Percentiles rank a stretch among this genome's conserved stretches.
Evolutionary conservation across 2,797 vertebrate species (phyloP).

Genomic region (Falco concolor): DNA sequence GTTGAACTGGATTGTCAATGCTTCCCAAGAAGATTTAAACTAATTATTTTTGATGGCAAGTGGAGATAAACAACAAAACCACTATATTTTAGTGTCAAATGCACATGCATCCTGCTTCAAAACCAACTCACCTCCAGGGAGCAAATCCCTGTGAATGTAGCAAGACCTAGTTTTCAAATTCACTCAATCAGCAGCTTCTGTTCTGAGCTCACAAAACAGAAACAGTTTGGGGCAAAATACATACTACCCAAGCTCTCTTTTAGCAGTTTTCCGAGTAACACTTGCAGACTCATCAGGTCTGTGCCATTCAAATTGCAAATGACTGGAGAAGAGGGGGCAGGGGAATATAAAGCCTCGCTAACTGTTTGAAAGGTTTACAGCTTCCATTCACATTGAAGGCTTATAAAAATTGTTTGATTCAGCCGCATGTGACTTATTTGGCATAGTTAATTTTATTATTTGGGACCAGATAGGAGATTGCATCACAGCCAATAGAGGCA

Average conservation of each 20-base stretch:
- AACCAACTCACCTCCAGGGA: background rate
- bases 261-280: background rate
- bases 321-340: background rate
- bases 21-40: background rate
- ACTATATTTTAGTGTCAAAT: background rate
- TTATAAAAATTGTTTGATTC: background rate
- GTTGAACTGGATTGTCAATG: background rate
- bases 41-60: background rate
- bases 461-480: background rate
- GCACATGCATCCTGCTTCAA: background rate
- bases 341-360: background rate
- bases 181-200: background rate
- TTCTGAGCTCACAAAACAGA: background rate
- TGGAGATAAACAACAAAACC: background rate
- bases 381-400: background rate
- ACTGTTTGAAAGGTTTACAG: background rate
- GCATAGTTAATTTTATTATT: background rate
- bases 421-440: background rate
- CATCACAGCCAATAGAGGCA: background rate
- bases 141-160: background rate
- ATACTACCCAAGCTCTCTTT: background rate
- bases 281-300: background rate
- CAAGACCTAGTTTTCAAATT: slow-evolving; percentile 7
- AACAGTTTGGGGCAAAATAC: background rate
- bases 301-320: background rate